A percentile compares a stretch with the other conserved stretches of the same genome.
These are phyloP conservation scores for Oncorhynchus keta DNA, from an alignment of 2,113 vertebrate genomes.

Conservation along the genomic window DNA sequence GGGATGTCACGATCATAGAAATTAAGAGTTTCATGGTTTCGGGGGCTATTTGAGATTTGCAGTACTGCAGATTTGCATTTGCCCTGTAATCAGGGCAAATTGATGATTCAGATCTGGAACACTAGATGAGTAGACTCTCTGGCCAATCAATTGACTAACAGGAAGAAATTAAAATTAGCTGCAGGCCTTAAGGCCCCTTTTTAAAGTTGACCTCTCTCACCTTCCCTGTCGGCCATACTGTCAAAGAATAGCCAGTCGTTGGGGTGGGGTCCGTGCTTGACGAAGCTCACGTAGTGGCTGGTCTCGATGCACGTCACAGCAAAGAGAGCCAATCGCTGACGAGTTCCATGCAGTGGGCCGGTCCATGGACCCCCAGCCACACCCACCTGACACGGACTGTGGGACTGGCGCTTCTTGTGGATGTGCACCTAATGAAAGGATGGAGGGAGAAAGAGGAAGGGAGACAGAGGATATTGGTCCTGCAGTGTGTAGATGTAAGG, in stretches of 20 bases:
- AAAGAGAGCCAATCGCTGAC: slow-evolving; percentile 75
- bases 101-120: too few species aligned
- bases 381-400: slow-evolving; percentile 56
- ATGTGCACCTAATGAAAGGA: slow-evolving; percentile 73
- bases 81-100: too few species aligned
- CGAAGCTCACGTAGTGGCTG: slow-evolving; percentile 84
- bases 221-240: slow-evolving; percentile 85
- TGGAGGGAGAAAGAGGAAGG: neutral
- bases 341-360: slow-evolving; percentile 52
- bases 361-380: slow-evolving; percentile 55
- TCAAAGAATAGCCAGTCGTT: slow-evolving; percentile 83
- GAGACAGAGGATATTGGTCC: neutral
- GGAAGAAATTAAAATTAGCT: too few species aligned
- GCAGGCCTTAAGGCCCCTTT: neutral
- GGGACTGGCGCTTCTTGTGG: slow-evolving; percentile 71
- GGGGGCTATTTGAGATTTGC: too few species aligned
- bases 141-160: too few species aligned
- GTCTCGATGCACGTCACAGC: slow-evolving; percentile 84
- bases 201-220: slow-evolving; percentile 51
- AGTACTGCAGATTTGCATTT: too few species aligned
- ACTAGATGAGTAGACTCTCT: too few species aligned
- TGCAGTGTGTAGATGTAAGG: neutral
- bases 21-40: too few species aligned
- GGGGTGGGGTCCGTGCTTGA: slow-evolving; percentile 65
- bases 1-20: too few species aligned